A percentile compares a stretch with the other conserved stretches of the same genome.
Evolutionary conservation across 2,113 vertebrate species (phyloP).

Genomic region (Phainopepla nitens): DNA sequence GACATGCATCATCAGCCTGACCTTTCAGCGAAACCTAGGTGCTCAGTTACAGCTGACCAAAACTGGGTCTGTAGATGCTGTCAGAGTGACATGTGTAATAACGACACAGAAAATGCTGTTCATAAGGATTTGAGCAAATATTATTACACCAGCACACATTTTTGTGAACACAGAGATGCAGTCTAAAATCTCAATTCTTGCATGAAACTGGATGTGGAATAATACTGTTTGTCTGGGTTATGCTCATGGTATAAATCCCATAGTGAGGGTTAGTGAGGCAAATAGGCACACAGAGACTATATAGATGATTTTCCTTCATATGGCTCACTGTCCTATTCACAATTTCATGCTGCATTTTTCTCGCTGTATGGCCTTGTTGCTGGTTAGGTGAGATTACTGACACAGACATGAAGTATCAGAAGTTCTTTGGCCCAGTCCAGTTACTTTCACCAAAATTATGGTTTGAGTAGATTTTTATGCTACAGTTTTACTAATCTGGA

Average conservation of each 20-base stretch:
- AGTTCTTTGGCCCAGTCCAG: not conserved
- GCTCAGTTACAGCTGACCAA: not conserved
- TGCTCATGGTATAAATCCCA: not conserved
- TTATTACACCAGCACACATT: not conserved
- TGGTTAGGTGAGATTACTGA: not conserved
- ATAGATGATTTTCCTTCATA: not conserved
- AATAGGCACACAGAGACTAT: not conserved
- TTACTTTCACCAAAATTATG: not conserved
- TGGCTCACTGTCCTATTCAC: not conserved
- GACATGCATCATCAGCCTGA: not conserved
- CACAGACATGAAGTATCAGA: not conserved
- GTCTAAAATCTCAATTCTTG: not conserved
- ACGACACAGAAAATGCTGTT: not conserved
- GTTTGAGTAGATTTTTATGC: not conserved
- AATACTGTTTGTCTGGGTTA: slow-evolving; percentile 23
- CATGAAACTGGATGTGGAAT: slow-evolving; percentile 3
- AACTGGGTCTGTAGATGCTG: not conserved
- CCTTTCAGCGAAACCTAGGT: not conserved
- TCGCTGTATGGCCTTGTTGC: not conserved
- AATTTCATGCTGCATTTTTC: slow-evolving; percentile 10
- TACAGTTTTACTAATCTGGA: not conserved
- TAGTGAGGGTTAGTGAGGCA: not conserved
- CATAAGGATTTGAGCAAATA: not conserved
- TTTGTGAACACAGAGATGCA: not conserved
- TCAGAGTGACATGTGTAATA: accelerated